Base-by-base conservation (phyloP, 1,140 invertebrate species). In the Trissolcus basalis region DNA sequence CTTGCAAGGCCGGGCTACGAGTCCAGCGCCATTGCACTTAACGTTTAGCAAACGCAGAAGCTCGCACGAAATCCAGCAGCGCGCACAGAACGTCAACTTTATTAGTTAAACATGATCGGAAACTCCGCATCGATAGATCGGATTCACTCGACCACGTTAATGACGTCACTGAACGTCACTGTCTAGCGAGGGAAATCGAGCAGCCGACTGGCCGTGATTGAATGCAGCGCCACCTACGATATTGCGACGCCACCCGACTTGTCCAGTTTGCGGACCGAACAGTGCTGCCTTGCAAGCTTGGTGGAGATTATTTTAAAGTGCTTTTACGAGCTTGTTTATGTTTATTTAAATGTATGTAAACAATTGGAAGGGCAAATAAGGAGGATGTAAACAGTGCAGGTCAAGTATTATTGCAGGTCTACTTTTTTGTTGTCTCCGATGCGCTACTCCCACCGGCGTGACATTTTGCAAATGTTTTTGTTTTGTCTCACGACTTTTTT, bases 21-120 rank as follows among this genome's bases (percentile, higher is more conserved):
- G n/a, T 45, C 36, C 2, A 41, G 27, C 70, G 55, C 61, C 51
- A 74, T 64, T 44, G 27, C 49, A 60, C 33, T 47, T 14, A 53
- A 56, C 65, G 58, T 67, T 14, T 70, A 51, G 45, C 47, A 51
- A 58, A 49, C 16, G 13, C 16, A 32, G 44, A 58, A 16, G 39
- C 39, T 33, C 16, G 50, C 49, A 56, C 16, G 32, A 59, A 59
- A 63, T 43, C 15, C 56, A 47, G 54, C 45, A 11, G 65, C 56
- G 69, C 77, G 77, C 64, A 65, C 16, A 80, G 77, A 80, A 78
- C 68, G 74, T 78, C 72, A 80, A 85, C 69, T 81, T 81, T 84
- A 82, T 83, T 80, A 85, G 80, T 79, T 82, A 82, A 82, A 82
- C 83, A 85, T 85, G 77, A 83, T 84, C 72, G 59, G 50, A 70